Conservation (phyloP, 92 coral and sea anemone species). For the Epizoanthus ramosus region DNA sequence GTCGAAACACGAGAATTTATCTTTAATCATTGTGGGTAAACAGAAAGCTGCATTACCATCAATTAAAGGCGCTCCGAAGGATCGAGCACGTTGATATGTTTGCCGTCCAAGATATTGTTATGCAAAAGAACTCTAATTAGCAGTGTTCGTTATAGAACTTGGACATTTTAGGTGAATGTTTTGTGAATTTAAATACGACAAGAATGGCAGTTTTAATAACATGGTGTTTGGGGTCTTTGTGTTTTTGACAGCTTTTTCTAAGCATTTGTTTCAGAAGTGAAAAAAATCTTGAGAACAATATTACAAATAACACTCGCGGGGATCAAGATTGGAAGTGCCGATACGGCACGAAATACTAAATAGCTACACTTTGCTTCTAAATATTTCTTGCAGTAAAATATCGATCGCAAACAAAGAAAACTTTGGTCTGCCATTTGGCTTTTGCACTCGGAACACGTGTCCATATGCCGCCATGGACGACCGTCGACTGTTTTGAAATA, state of each 20-base stretch:
- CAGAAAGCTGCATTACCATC: constrained; percentile 56
- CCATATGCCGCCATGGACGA: neutral
- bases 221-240: constrained; percentile 25
- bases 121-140: constrained; percentile 38
- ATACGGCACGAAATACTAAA: no score
- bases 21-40: constrained; percentile 67
- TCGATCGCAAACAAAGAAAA: neutral
- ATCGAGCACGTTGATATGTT: neutral
- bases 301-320: no score
- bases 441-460: constrained; percentile 22
- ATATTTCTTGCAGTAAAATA: no score
- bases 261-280: no score
- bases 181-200: constrained; percentile 36
- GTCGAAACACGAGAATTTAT: constrained; percentile 64
- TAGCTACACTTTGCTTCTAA: no score
- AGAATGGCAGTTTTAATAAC: constrained; percentile 31
- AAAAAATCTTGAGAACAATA: no score
- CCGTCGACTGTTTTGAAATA: no score
- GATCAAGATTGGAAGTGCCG: no score
- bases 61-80: constrained; percentile 42
- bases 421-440: neutral
- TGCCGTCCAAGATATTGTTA: constrained; percentile 28
- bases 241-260: constrained; percentile 21
- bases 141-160: constrained; percentile 15
- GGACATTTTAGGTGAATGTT: constrained; percentile 24